These are phyloP conservation scores for Crossaster papposus DNA, from an alignment of 53 echinoderm and acorn worm genomes.

Conservation along the genomic window DNA sequence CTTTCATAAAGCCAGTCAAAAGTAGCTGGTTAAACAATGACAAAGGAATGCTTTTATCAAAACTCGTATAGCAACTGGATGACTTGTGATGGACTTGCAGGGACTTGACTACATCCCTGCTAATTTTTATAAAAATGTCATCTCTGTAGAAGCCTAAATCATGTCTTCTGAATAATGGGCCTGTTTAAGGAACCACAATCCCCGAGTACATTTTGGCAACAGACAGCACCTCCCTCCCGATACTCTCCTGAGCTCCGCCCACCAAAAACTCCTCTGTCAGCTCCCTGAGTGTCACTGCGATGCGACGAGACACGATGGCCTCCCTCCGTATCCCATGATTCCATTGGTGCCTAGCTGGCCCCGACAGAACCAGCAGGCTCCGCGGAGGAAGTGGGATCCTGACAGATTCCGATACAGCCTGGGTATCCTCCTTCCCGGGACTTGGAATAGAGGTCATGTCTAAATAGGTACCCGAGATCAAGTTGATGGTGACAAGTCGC, in stretches of 20 bases:
- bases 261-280: conserved; percentile 76
- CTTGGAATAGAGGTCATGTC: conserved; percentile 54
- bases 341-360: conserved; percentile 84
- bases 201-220: conserved; percentile 77
- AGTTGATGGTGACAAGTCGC: conserved; percentile 85
- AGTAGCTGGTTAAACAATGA: too few relatives aligned
- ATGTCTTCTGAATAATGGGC: neutral
- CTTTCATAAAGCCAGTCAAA: too few relatives aligned
- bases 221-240: conserved; percentile 74
- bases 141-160: too few relatives aligned
- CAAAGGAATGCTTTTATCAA: too few relatives aligned
- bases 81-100: too few relatives aligned
- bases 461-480: conserved; percentile 81
- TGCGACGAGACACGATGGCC: conserved; percentile 78
- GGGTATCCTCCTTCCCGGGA: neutral
- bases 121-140: too few relatives aligned
- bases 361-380: conserved; percentile 74
- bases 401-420: neutral
- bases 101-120: too few relatives aligned
- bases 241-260: conserved; percentile 64
- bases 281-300: conserved; percentile 89
- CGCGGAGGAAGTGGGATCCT: conserved; percentile 70
- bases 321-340: conserved; percentile 79
- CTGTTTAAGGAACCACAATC: conserved; percentile 55
- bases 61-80: too few relatives aligned